Evolutionary conservation across 1,140 invertebrate genomes (phyloP).

Genomic region (Paracyclopina nana): DNA sequence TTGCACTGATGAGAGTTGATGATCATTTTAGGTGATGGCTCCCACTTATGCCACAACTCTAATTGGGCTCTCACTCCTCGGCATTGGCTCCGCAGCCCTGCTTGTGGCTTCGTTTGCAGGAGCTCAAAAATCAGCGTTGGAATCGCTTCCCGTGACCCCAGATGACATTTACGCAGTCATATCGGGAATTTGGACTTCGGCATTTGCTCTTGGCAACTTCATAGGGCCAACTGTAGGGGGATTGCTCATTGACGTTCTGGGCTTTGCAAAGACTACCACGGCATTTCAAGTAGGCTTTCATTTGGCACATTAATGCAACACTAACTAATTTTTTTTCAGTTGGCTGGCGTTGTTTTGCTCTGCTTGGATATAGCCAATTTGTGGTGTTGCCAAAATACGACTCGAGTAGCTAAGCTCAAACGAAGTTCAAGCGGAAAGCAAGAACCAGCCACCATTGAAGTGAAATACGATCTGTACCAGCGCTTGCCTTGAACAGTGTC

Average conservation of each 20-base stretch:
- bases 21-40: too few relatives aligned
- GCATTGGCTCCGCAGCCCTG: slow-evolving; percentile 4
- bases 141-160: slow-evolving; percentile 31
- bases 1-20: too few relatives aligned
- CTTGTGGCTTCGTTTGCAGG: neutral
- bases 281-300: slow-evolving; percentile 30
- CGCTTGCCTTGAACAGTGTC: neutral
- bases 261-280: slow-evolving; percentile 44
- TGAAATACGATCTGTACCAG: neutral
- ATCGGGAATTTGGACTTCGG: slow-evolving; percentile 62
- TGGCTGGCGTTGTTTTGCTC: neutral
- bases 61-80: neutral
- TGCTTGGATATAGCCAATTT: neutral
- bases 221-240: slow-evolving; percentile 56
- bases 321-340: too few relatives aligned
- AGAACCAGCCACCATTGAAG: too few relatives aligned
- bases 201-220: slow-evolving; percentile 63
- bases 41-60: neutral
- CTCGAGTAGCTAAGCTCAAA: neutral
- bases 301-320: too few relatives aligned
- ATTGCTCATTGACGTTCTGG: slow-evolving; percentile 46
- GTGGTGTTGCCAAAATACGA: neutral
- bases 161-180: slow-evolving; percentile 59
- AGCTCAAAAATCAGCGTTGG: slow-evolving; percentile 3
- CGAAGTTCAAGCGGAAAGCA: too few relatives aligned